Evolutionary conservation across 1,140 invertebrate species (phyloP).

Genomic region (Stratiolaelaps scimitus): DNA sequence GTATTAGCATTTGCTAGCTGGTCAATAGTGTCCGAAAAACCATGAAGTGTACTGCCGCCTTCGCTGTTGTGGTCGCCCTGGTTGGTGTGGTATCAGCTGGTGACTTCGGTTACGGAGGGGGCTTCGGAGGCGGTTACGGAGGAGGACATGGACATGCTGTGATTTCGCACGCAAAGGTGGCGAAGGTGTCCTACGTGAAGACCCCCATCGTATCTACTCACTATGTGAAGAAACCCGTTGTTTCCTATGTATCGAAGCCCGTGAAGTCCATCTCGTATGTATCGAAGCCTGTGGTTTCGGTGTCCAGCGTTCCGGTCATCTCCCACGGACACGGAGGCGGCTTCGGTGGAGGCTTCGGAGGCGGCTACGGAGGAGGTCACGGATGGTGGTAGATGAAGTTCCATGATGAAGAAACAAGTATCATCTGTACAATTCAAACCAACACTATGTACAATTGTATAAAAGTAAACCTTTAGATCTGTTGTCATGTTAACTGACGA

Average conservation of each 20-base stretch:
- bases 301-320: slow-evolving; percentile 8
- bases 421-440: no score
- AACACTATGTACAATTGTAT: no score
- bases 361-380: background rate
- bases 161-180: slow-evolving; percentile 2
- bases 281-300: slow-evolving; percentile 20
- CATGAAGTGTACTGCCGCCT: background rate
- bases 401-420: no score
- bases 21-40: background rate
- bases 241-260: background rate
- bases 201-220: background rate
- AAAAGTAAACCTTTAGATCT: no score
- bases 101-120: slow-evolving; percentile 15
- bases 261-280: slow-evolving; percentile 25
- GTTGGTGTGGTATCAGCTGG: background rate
- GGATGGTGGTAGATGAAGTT: background rate
- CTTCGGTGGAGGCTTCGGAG: background rate
- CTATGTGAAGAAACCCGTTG: slow-evolving; percentile 10
- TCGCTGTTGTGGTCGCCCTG: background rate
- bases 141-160: background rate
- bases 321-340: background rate
- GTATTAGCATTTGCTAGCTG: background rate
- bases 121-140: no score
- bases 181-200: background rate
- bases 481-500: no score